These are phyloP conservation scores for Bufo gargarizans DNA, from an alignment of 2,113 vertebrate species.

Conservation along the genomic window DNA sequence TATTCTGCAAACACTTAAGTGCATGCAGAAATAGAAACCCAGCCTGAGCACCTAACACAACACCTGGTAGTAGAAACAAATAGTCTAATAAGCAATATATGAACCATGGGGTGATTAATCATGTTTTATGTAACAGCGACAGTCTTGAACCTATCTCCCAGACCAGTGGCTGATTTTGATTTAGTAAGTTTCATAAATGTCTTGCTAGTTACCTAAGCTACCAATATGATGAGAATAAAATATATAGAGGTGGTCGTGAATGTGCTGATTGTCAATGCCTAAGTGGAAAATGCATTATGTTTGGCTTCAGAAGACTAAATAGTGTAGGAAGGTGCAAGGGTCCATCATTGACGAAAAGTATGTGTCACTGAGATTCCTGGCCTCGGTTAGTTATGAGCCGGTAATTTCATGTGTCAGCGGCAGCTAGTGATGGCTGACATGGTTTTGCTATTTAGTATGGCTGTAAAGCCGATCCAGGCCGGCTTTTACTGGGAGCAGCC, in stretches of 20 bases:
- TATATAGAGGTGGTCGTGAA: background rate
- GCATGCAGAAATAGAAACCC: constrained; percentile 25
- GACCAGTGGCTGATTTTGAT: background rate
- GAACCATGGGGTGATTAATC: constrained; percentile 12
- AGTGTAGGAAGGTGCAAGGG: no score
- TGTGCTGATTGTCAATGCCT: background rate
- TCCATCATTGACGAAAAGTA: no score
- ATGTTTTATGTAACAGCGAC: constrained; percentile 5
- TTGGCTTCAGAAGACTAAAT: background rate
- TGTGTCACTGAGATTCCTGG: no score
- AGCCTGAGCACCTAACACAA: background rate
- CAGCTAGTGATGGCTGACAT: no score
- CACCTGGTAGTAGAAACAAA: constrained; percentile 5
- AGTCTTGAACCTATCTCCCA: constrained; percentile 6
- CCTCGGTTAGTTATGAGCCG: no score
- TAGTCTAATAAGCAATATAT: constrained; percentile 20
- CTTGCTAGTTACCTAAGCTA: background rate
- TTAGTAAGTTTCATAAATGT: constrained; percentile 18
- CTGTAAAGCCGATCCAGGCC: no score
- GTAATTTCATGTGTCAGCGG: no score
- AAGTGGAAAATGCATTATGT: background rate
- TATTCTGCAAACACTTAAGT: constrained; percentile 23
- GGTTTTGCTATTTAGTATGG: no score
- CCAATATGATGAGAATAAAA: background rate
- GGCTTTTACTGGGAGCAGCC: no score